Evolutionary conservation across 2,113 vertebrate genomes (phyloP), one percentile per base, ranked within the genome.

Genomic region (Rhea pennata): DNA sequence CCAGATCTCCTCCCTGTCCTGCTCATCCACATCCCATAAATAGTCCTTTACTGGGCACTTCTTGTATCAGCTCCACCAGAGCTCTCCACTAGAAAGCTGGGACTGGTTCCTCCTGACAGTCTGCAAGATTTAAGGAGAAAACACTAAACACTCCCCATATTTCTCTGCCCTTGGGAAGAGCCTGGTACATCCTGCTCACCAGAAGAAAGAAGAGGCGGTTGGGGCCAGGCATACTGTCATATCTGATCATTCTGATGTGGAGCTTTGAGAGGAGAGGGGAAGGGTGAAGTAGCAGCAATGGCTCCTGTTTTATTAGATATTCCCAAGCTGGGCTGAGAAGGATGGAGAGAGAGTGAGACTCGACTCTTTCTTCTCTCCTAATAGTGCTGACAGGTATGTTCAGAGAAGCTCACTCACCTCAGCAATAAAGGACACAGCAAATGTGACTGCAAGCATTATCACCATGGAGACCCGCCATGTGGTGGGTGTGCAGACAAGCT

Each of bases 401-500:
- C 67, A 69, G 0, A 24, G 23, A 31, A 67, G 20, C 26, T 31
- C 50, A 79, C 97, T 97, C 83, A 98, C 98, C 98, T 98, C 98
- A 0, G 97, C 94, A 17, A 96, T 4, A 16, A 98, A 75, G 58
- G 98, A 98, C 89, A 97, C 94, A 3, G 94, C 78, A 27, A 98
- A 87, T 84, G 97, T 97, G 90, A 97, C 94, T 88, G 88, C 64
- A 39, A 98, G 96, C 97, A 98, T 98, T 46, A 94, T 33, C 26
- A 98, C 59, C 42, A 98, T 95, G 92, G 96, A 98, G 84, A 97
- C 76, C 75, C 97, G 91, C 98, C 98, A 98, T 0, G 10, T 48
- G 53, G 81, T 64, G 22, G 98, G 98, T 4, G 98, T 98, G 72
- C 98, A 98, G 50, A 98, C 96, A 0, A 98, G 96, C 98, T 98